These are phyloP conservation scores for Leptopilina boulardi DNA, from an alignment of 1,140 invertebrate genomes.

Conservation along the genomic window DNA sequence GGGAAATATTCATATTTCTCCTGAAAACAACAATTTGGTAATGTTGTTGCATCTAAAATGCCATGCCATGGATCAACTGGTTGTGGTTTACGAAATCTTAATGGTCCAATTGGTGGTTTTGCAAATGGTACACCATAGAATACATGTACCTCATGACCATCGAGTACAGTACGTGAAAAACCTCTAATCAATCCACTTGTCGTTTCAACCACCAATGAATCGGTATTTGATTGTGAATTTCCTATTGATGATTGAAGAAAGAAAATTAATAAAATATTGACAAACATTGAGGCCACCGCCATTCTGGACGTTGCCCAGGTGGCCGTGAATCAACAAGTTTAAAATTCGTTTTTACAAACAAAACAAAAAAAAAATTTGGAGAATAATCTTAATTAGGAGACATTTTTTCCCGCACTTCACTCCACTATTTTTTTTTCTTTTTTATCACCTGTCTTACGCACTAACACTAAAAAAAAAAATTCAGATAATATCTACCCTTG, in stretches of 20 bases:
- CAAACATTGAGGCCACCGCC: slow-evolving; percentile 47
- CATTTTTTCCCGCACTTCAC: too few relatives aligned
- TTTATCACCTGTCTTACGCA: neutral
- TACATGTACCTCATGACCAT: slow-evolving; percentile 87
- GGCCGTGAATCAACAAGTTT: slow-evolving; percentile 28
- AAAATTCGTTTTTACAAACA: too few relatives aligned
- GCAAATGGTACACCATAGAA: slow-evolving; percentile 97
- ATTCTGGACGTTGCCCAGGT: slow-evolving; percentile 37
- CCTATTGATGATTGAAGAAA: too few relatives aligned
- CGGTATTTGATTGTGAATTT: slow-evolving; percentile 28
- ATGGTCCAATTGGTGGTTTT: slow-evolving; percentile 90
- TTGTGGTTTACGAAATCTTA: slow-evolving; percentile 91
- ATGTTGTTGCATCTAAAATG: slow-evolving; percentile 84
- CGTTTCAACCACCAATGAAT: slow-evolving; percentile 79
- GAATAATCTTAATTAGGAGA: neutral
- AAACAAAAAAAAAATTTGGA: neutral
- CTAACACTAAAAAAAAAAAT: neutral
- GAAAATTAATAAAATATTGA: too few relatives aligned
- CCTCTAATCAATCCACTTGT: slow-evolving; percentile 87
- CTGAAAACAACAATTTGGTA: slow-evolving; percentile 91
- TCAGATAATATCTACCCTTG: neutral
- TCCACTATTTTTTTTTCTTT: too few relatives aligned
- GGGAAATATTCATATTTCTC: slow-evolving; percentile 92
- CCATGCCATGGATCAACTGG: slow-evolving; percentile 91
- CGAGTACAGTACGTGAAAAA: slow-evolving; percentile 84